These are phyloP conservation scores for Paramuricea clavata DNA, from an alignment of 92 coral and sea anemone species.

Conservation along the genomic window DNA sequence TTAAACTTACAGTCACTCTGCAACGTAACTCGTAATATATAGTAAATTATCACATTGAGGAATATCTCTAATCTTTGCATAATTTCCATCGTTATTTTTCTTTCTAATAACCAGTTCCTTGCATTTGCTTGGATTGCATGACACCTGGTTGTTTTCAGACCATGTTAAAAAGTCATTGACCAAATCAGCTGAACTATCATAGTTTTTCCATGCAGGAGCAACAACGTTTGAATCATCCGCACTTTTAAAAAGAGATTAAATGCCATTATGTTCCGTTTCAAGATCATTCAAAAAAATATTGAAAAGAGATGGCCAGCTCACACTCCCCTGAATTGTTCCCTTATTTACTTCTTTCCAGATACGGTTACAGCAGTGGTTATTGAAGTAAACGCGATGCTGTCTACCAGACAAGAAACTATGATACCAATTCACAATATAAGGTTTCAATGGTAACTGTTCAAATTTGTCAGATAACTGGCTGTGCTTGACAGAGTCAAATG, in stretches of 20 bases:
- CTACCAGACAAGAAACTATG: slow-evolving; percentile 29
- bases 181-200: too few relatives aligned
- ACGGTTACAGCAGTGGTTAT: slow-evolving; percentile 37
- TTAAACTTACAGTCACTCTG: slow-evolving; percentile 39
- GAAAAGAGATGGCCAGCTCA: slow-evolving; percentile 63
- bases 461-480: slow-evolving; percentile 46
- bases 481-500: slow-evolving; percentile 64
- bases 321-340: slow-evolving; percentile 75
- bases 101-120: slow-evolving; percentile 48
- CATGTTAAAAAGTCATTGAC: slow-evolving; percentile 54
- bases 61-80: slow-evolving; percentile 16
- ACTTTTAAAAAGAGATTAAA: slow-evolving; percentile 50
- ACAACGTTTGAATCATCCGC: slow-evolving; percentile 68
- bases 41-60: slow-evolving; percentile 15
- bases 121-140: slow-evolving; percentile 67
- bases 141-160: slow-evolving; percentile 57
- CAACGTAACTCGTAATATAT: slow-evolving; percentile 27
- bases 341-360: slow-evolving; percentile 60
- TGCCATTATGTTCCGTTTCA: slow-evolving; percentile 29
- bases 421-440: slow-evolving; percentile 55
- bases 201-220: too few relatives aligned
- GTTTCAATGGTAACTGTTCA: slow-evolving; percentile 53
- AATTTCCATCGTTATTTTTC: slow-evolving; percentile 26
- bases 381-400: slow-evolving; percentile 50
- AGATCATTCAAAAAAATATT: slow-evolving; percentile 69